A percentile compares a stretch with the other conserved stretches of the same genome.
Conservation (phyloP, 1,140 invertebrate genomes). For the Drosophila simulans region DNA sequence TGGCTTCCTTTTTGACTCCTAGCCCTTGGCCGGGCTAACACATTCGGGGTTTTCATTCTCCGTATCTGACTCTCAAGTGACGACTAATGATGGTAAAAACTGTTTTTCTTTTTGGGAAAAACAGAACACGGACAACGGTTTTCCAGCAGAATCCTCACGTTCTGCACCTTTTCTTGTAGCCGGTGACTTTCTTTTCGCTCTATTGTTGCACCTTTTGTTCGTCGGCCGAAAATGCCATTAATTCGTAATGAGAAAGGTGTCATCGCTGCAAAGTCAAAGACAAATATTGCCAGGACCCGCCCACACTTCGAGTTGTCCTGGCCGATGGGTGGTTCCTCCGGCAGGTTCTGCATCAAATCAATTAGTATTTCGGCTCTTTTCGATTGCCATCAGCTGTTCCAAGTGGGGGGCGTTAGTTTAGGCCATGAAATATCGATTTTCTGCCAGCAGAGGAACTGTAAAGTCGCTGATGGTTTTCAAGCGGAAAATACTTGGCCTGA, state of each 20-base stretch:
- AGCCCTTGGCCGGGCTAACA: neutral
- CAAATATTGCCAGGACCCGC: conserved; percentile 70
- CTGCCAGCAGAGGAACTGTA: conserved; percentile 1
- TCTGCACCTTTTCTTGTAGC: conserved; percentile 33
- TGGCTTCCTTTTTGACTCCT: conserved; percentile 40
- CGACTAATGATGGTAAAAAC: conserved; percentile 76
- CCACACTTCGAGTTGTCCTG: conserved; percentile 24
- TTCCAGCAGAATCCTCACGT: conserved; percentile 45
- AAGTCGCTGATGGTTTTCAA: conserved; percentile 3
- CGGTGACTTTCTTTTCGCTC: conserved; percentile 52
- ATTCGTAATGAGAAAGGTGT: conserved; percentile 84
- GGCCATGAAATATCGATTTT: conserved; percentile 35
- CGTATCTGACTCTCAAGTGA: conserved; percentile 43
- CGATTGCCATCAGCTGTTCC: conserved; percentile 56
- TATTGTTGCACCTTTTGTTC: conserved; percentile 53
- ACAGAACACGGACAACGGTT: conserved; percentile 16
- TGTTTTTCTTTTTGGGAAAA: conserved; percentile 66
- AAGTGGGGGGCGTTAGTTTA: conserved; percentile 45
- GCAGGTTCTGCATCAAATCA: conserved; percentile 82
- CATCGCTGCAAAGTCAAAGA: conserved; percentile 73
- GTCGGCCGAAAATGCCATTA: conserved; percentile 66
- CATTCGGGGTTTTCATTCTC: conserved; percentile 29
- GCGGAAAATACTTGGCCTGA: neutral
- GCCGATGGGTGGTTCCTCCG: conserved; percentile 10
- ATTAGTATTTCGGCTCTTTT: conserved; percentile 64